Evolutionary conservation across 2,888 invertebrate genomes (phyloP).

Genomic region (Deroplatys truncata): DNA sequence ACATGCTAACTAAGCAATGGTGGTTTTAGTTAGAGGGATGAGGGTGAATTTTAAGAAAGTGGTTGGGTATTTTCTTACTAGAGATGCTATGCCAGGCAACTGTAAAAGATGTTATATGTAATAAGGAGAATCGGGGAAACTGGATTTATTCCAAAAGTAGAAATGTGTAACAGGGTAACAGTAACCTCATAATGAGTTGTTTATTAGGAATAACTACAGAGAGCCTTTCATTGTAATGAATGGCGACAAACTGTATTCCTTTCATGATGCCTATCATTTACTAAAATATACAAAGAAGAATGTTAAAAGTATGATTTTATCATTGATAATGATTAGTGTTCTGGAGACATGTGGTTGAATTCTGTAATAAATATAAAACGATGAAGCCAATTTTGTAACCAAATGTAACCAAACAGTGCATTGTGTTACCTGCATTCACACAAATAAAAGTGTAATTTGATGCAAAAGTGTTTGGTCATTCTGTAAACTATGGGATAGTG

Average conservation of each 20-base stretch:
- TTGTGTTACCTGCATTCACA: neutral
- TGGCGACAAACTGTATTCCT: neutral
- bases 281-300: neutral
- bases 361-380: neutral
- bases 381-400: neutral
- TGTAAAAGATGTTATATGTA: too few relatives aligned
- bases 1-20: too few relatives aligned
- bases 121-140: too few relatives aligned
- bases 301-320: neutral
- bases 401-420: neutral
- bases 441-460: too few relatives aligned
- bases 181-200: neutral
- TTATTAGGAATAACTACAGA: neutral
- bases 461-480: too few relatives aligned
- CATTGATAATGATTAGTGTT: neutral
- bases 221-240: neutral
- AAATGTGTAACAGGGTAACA: neutral
- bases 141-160: neutral
- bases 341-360: neutral
- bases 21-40: too few relatives aligned
- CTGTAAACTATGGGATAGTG: too few relatives aligned
- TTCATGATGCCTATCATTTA: neutral
- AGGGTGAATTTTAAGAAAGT: too few relatives aligned
- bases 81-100: too few relatives aligned
- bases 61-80: too few relatives aligned